Evolutionary conservation across 1,140 invertebrate genomes (phyloP).

Genomic region (Penaeus vannamei): DNA sequence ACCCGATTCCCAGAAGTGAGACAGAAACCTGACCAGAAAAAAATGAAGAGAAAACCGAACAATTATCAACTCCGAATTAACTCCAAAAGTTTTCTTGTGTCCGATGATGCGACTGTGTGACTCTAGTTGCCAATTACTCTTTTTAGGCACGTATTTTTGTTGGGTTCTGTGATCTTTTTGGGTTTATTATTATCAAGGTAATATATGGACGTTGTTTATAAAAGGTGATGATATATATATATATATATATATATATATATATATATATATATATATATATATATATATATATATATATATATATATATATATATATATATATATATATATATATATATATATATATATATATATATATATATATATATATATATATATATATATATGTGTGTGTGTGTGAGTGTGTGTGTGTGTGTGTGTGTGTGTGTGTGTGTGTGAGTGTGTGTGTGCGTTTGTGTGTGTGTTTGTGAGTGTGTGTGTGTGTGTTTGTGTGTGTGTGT

Average conservation of each 20-base stretch:
- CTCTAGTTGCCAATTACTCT: too few species aligned
- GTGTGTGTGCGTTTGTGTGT: not conserved
- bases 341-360: not conserved
- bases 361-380: not conserved
- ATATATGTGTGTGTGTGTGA: too few species aligned
- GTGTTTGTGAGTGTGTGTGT: too few species aligned
- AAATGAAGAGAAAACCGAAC: too few species aligned
- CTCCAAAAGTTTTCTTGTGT: too few species aligned
- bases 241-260: not conserved
- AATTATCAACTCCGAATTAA: too few species aligned
- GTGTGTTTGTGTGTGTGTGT: too few species aligned
- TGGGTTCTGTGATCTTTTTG: not conserved
- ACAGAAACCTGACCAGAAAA: too few species aligned
- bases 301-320: not conserved
- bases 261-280: not conserved
- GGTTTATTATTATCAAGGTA: not conserved
- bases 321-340: not conserved
- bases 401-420: not conserved
- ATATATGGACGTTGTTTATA: not conserved
- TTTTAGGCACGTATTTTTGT: too few species aligned
- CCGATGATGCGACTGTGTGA: too few species aligned
- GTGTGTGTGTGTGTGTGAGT: not conserved
- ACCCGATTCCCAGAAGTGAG: too few species aligned
- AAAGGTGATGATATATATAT: not conserved
- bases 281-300: not conserved